A percentile compares a stretch with the other conserved stretches of the same genome.
Conservation (phyloP, 2,113 vertebrate species). For the Diphyllodes magnificus region DNA sequence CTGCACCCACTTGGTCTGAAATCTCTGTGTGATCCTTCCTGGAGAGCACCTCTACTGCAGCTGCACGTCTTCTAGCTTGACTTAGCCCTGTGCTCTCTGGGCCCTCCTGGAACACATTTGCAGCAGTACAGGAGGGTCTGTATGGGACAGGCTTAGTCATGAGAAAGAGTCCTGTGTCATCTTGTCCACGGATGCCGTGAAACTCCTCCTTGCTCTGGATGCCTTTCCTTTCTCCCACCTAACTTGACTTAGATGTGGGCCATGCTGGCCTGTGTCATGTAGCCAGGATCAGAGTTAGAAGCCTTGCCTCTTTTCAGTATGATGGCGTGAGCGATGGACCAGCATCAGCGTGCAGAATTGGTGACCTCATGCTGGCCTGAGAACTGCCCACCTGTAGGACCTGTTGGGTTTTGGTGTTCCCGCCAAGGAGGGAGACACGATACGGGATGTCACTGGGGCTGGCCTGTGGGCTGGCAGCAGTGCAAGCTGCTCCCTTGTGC, state of each 20-base stretch:
- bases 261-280: background rate
- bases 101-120: background rate
- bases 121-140: background rate
- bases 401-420: background rate
- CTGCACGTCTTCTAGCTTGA: background rate
- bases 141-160: background rate
- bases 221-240: background rate
- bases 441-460: rapidly evolving
- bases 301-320: background rate
- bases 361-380: background rate
- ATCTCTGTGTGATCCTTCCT: background rate
- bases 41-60: background rate
- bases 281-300: background rate
- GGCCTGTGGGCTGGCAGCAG: too few relatives aligned
- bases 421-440: rapidly evolving
- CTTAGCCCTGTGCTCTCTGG: background rate
- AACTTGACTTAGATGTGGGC: background rate
- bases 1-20: background rate
- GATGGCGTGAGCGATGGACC: background rate
- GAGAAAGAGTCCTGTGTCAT: background rate
- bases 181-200: background rate
- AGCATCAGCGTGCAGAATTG: background rate
- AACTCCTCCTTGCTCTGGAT: background rate
- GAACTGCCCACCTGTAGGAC: background rate
- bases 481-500: background rate